A percentile compares a stretch with the other conserved stretches of the same genome.
Evolutionary conservation across 2,888 invertebrate genomes (phyloP).

Genomic region (Teleogryllus oceanicus): DNA sequence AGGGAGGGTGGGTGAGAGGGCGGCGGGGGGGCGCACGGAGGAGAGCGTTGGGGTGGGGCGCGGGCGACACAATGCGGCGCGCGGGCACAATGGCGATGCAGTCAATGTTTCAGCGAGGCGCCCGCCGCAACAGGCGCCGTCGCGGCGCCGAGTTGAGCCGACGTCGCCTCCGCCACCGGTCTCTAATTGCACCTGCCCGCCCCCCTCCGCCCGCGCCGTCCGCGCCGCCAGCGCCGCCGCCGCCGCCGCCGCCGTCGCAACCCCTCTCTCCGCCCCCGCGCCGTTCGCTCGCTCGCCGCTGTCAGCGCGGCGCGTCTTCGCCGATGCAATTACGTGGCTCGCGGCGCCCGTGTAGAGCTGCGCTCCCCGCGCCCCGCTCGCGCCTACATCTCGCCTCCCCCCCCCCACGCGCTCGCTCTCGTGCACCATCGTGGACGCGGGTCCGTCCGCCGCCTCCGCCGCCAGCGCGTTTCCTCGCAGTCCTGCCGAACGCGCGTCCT

Average conservation of each 20-base stretch:
- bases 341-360: background rate
- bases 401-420: no score
- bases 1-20: background rate
- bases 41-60: background rate
- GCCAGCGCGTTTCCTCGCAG: no score
- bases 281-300: background rate
- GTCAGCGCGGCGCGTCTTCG: background rate
- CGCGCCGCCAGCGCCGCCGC: background rate
- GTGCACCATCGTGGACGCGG: no score
- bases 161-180: background rate
- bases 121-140: constrained; percentile 3
- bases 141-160: constrained; percentile 3
- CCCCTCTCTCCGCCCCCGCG: background rate
- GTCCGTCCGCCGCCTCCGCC: no score
- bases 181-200: background rate
- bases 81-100: background rate
- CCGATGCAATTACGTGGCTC: constrained; percentile 1
- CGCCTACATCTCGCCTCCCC: no score
- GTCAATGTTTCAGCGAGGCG: background rate
- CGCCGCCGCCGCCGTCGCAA: background rate
- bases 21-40: background rate
- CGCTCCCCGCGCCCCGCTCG: no score
- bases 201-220: background rate
- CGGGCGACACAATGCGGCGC: background rate
- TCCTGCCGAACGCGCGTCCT: no score